Evolutionary conservation across 2,888 invertebrate species (phyloP).

Genomic region (Chymomyza fuscimana): DNA sequence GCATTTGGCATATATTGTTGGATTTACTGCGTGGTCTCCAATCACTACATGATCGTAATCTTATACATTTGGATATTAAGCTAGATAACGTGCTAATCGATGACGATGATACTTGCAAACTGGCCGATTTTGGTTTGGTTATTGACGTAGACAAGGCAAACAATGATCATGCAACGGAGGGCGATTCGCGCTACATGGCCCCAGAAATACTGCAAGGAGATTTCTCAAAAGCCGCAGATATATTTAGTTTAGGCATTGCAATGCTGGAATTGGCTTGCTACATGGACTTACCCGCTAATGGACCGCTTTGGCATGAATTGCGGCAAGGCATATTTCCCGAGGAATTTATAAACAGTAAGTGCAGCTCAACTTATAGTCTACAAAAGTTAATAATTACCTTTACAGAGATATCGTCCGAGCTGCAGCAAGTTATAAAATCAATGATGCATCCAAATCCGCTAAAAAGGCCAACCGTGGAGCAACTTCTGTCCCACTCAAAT

Average conservation of each 20-base stretch:
- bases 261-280: constrained; percentile 86
- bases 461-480: constrained; percentile 81
- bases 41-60: constrained; percentile 84
- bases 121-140: constrained; percentile 87
- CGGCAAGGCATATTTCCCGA: constrained; percentile 82
- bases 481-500: constrained; percentile 80
- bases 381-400: constrained; percentile 2
- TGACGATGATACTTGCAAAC: constrained; percentile 84
- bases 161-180: constrained; percentile 83
- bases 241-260: constrained; percentile 87
- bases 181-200: constrained; percentile 88
- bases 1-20: constrained; percentile 85
- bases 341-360: constrained; percentile 78
- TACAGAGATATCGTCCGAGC: constrained; percentile 80
- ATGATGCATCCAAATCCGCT: constrained; percentile 82
- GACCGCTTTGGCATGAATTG: constrained; percentile 85
- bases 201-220: constrained; percentile 85
- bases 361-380: background rate
- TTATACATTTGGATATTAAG: constrained; percentile 89
- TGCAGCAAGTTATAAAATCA: constrained; percentile 81
- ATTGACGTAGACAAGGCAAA: constrained; percentile 83
- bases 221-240: constrained; percentile 86
- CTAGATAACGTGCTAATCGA: constrained; percentile 88
- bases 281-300: constrained; percentile 85
- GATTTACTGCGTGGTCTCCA: constrained; percentile 84